Base-by-base conservation (phyloP, 1,140 invertebrate species). In the Drosophila funebris region DNA sequence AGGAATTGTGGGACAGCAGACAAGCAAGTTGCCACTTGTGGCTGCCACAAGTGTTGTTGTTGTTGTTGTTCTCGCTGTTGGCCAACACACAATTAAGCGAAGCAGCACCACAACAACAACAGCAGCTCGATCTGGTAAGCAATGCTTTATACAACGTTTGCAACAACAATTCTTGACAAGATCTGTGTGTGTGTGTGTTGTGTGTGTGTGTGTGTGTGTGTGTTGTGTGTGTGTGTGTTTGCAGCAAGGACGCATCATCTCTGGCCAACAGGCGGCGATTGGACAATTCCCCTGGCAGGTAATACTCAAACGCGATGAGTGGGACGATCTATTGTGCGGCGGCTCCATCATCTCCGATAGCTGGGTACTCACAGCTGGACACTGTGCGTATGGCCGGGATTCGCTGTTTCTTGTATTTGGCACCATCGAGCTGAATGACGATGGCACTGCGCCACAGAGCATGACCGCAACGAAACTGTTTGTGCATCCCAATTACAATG, bases 281-380 rank as follows among this genome's bases (percentile, higher is more conserved):
- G 87, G 78, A 0, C 83, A 91, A 62, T 88, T 91, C 39, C 90
- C 90, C 1, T 91, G 90, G 90, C 90, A 91, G 44, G 90, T 91
- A 14, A 87, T 91, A 29, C 18, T 91, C 0, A 91, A 87, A 46
- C 66, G 74, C 0, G 81, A 87, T 58, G 78, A 78, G 18, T 68
- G 63, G 44, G 84, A 90, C 14, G 78, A 80, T 67, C 11, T 91
- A 11, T 52, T 83, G 1, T 95, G 95, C 80, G 94, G 95, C 9
- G 94, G 92, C 8, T 93, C 93, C 4, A 91, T 95, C 13, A 93
- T 95, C 62, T 93, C 92, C 2, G 41, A 63, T 22, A 77, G 66
- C 20, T 94, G 93, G 87, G 92, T 94, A 8, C 70, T 94, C 8
- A 94, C 94, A 0, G 94, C 94, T 0, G 94, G 93, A 18, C 94